Evolutionary conservation across 2,797 vertebrate species (phyloP).

Genomic region (Selene dorsalis): DNA sequence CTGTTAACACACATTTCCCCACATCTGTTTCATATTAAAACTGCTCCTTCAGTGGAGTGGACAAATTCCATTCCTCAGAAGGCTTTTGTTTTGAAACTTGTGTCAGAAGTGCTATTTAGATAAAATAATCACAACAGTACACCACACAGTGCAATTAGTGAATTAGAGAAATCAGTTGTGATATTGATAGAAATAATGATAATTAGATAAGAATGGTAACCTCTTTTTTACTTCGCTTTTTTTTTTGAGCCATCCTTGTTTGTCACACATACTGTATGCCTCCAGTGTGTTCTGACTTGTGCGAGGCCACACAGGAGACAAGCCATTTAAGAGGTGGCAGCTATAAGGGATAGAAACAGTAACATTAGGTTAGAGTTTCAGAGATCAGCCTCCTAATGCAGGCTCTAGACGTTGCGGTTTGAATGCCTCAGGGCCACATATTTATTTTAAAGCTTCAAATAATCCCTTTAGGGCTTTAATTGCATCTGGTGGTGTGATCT

Average conservation of each 20-base stretch:
- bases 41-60: not conserved
- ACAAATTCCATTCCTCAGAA: not conserved
- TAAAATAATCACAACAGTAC: not conserved
- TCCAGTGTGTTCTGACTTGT: constrained; percentile 33
- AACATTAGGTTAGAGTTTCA: constrained; percentile 69
- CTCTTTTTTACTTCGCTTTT: not conserved
- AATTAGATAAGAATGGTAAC: not conserved
- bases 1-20: not conserved
- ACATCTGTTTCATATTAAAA: constrained; percentile 28
- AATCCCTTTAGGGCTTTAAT: constrained; percentile 62
- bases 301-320: constrained; percentile 37
- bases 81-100: constrained; percentile 34
- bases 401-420: constrained; percentile 36
- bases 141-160: not conserved
- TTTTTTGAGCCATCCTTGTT: not conserved
- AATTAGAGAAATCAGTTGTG: not conserved
- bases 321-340: constrained; percentile 42
- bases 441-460: constrained; percentile 73
- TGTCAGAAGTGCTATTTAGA: constrained; percentile 14
- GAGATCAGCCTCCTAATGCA: constrained; percentile 33
- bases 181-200: not conserved
- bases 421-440: constrained; percentile 51
- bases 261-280: not conserved
- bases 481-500: constrained; percentile 69
- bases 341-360: constrained; percentile 43